Evolutionary conservation across 2,888 invertebrate genomes (phyloP), one percentile per base, ranked within the genome.

Genomic region (Drosophila anceps): DNA sequence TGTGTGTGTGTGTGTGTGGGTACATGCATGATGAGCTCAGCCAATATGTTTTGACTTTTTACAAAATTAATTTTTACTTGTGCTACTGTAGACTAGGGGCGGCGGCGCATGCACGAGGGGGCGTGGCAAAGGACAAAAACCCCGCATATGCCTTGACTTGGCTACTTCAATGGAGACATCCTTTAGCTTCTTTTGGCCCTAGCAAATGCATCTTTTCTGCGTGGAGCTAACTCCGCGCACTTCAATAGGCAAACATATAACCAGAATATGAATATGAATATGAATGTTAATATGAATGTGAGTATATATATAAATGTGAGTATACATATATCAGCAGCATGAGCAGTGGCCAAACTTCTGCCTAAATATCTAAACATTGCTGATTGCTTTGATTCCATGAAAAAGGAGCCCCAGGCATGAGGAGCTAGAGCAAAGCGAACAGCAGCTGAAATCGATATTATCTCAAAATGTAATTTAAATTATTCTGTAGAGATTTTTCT

Each of bases 1-100:
- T 7, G 41, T 41, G 18, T 29, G 39, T 15, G 39, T 60, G 29
- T 41, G 39, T 66, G 37, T 39, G 41, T 66, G 54, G 55, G 58
- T 50, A 62, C 57, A 62, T 69, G 65, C 76, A 67, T 79, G 81
- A 76, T 81, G 73, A 76, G 81, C 78, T 81, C 63, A 76, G 76
- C 69, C 78, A 81, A 78, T 79, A 79, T 79, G 81, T 78, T 81
- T 78, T 81, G 79, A 82, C 80, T 80, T 82, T 80, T 76, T 74
- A 76, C 79, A 80, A 79, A 82, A 80, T 80, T 80, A 82, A 82
- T 75, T 82, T 79, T 72, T 72, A 76, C 79, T 81, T 77, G 69
- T 64, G 69, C 58, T 33, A 37, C 37, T 20, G 35, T 46, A 44
- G 53, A 18, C 39, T 7, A 37, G 18, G 48, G 50, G 10, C 24